Conservation (phyloP, 1,140 invertebrate genomes). For the Brachionus plicatilis region DNA sequence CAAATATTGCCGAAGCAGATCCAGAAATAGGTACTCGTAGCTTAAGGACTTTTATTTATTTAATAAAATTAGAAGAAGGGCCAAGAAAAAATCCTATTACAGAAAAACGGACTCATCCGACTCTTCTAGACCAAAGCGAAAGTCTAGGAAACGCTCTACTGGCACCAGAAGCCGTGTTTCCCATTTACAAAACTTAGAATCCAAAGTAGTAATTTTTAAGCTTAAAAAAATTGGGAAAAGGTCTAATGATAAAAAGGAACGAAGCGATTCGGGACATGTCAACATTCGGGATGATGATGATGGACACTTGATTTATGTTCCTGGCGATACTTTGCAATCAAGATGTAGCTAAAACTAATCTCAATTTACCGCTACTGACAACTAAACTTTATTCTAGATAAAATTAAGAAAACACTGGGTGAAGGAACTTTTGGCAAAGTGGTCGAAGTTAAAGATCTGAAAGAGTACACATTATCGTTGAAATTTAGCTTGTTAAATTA, state of each 20-base stretch:
- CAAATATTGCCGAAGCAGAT: background rate
- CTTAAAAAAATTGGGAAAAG: background rate
- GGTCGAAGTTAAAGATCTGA: conserved; percentile 90
- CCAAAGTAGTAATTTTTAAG: background rate
- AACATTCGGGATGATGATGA: conserved; percentile 77
- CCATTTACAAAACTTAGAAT: background rate
- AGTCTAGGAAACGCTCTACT: background rate
- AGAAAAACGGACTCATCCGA: background rate
- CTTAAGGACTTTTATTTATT: background rate
- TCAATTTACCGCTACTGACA: background rate
- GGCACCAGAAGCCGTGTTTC: background rate
- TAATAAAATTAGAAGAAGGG: background rate
- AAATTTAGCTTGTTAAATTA: background rate
- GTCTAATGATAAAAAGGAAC: background rate
- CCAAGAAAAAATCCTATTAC: background rate
- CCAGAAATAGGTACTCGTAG: background rate
- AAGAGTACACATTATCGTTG: conserved; percentile 64
- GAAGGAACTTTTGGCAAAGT: conserved; percentile 99
- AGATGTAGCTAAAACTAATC: conserved; percentile 67
- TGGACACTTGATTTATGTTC: conserved; percentile 97
- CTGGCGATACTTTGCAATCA: conserved; percentile 89
- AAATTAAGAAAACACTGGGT: conserved; percentile 92
- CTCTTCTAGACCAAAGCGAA: background rate
- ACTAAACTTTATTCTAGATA: conserved; percentile 66
- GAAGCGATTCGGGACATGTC: conserved; percentile 20